Base-by-base conservation (phyloP, 2,888 invertebrate species). In the Corbicula japonica region DNA sequence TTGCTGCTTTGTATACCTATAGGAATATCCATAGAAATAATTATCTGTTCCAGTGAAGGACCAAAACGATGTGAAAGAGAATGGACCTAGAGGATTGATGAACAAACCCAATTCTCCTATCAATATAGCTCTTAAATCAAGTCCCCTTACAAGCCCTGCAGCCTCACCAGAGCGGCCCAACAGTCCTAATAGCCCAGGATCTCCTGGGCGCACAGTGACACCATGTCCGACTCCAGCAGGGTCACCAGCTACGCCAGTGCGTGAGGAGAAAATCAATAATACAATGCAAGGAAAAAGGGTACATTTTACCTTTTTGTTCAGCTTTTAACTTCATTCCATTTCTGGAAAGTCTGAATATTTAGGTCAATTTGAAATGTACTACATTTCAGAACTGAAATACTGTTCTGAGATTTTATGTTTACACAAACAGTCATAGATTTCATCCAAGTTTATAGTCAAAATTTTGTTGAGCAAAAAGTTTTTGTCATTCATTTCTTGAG, bases 41-140 rank as follows among this genome's bases (percentile, higher is more conserved):
- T n/a, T n/a, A n/a, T 46, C 3, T 50, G 28, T 79, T 85, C 21
- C 80, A 89, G 90, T 85, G 41, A 90, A 89, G 86, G 90, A 90
- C 38, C 88, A 88, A 74, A 77, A 86, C 28, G 90, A 91, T 23
- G 54, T 87, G 56, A 84, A 87, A 71, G 91, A 91, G n/a, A 83
- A 87, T 30, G 86, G 90, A 15, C 87, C 91, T 28, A 86, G 88
- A 48, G 73, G 88, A 48, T 80, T 90, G 48, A 89, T 62, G 80
- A 86, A 70, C 73, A 90, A 88, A 70, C 79, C 86, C 41, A 80
- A 85, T 26, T 78, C 86, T 62, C 89, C 87, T 62, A 91, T 90
- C 72, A 91, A 87, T 83, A 90, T 91, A 54, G 87, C 88, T 61
- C 72, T 90, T 30, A 77, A 78, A 63, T 70, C 76, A 30, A 73